Evolutionary conservation across 2,113 vertebrate genomes (phyloP).

Genomic region (Erythrolamprus reginae): DNA sequence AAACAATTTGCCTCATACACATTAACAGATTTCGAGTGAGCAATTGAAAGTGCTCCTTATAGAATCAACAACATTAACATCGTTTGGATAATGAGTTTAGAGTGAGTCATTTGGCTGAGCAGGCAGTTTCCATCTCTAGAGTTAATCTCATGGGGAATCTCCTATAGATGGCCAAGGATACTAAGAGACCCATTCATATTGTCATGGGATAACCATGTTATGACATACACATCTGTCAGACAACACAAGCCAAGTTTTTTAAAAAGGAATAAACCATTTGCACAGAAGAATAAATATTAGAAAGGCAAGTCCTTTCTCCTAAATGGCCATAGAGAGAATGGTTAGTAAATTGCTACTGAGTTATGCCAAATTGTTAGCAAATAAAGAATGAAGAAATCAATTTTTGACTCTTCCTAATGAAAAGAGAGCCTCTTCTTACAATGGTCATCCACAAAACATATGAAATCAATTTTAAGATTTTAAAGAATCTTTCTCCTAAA

Average conservation of each 20-base stretch:
- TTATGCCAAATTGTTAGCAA: background rate
- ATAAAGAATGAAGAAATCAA: background rate
- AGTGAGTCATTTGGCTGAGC: background rate
- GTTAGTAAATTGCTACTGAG: background rate
- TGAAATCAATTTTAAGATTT: background rate
- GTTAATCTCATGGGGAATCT: background rate
- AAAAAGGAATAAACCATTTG: background rate
- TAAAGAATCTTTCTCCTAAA: background rate
- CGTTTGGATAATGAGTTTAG: background rate
- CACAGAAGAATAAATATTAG: background rate
- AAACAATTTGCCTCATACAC: background rate
- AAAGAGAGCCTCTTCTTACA: background rate
- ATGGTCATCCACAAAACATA: background rate
- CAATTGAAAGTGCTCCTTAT: background rate
- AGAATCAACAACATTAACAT: slow-evolving; percentile 3
- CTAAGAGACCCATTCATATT: slow-evolving; percentile 2
- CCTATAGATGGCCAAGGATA: background rate
- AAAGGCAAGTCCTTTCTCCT: background rate
- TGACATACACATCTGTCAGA: background rate
- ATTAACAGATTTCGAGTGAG: background rate
- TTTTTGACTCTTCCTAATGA: background rate
- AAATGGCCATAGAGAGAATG: background rate
- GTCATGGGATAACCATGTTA: background rate
- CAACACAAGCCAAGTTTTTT: background rate
- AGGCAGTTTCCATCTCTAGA: background rate